A percentile compares a stretch with the other conserved stretches of the same genome.
phyloP scores from a whole-genome alignment of 1,140 invertebrate species.

The Apocrypta bakeri region DNA sequence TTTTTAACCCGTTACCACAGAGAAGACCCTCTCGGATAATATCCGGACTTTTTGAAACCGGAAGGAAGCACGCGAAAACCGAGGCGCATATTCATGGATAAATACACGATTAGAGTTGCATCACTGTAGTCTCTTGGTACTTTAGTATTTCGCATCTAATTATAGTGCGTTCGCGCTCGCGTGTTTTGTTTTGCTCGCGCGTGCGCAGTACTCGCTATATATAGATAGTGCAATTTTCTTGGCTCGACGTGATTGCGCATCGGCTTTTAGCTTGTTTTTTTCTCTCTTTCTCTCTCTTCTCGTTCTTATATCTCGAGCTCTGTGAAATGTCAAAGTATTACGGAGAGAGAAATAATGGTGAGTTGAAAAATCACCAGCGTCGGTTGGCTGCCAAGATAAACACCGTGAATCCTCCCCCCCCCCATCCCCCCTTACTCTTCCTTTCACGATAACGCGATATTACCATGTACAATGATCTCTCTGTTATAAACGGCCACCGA shows the following conservation, averaged over 20 bases:
- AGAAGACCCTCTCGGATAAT: background rate
- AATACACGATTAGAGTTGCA: conserved; percentile 9
- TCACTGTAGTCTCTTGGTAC: background rate
- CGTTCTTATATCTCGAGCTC: background rate
- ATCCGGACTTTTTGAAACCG: background rate
- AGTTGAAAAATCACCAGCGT: conserved; percentile 24
- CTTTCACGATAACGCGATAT: background rate
- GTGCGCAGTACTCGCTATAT: background rate
- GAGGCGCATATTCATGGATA: background rate
- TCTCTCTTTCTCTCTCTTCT: background rate
- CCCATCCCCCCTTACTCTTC: too few species aligned
- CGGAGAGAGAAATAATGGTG: conserved; percentile 20
- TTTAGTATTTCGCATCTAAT: conserved; percentile 42
- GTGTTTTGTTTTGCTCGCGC: background rate
- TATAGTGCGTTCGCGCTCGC: conserved; percentile 9
- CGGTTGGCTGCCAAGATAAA: conserved; percentile 13
- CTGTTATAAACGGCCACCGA: background rate
- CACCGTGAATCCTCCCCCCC: background rate
- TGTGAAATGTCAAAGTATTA: conserved; percentile 23
- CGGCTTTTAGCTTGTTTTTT: background rate
- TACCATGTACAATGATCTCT: background rate
- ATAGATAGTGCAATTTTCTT: background rate
- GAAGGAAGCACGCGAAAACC: background rate
- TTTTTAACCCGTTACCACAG: background rate
- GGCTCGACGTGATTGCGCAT: background rate